phyloP scores from a whole-genome alignment of 2,888 invertebrate genomes.

The Merodon equestris region DNA sequence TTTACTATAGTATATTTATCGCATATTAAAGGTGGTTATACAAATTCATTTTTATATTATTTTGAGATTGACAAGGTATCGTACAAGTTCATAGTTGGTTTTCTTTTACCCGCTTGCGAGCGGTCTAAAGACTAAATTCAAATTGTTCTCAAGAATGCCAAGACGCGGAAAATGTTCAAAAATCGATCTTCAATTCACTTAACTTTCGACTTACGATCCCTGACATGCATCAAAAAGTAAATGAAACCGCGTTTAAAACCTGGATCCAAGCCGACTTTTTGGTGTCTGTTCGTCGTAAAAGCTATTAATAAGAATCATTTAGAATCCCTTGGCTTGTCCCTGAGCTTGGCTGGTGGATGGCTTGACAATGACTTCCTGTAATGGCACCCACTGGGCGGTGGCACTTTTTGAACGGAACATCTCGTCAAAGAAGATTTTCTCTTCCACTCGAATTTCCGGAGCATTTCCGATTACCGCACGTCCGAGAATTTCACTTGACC shows the following conservation, averaged over 20 bases:
- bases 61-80: slow-evolving; percentile 13
- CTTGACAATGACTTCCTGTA: slow-evolving; percentile 77
- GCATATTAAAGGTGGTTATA: too few relatives aligned
- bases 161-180: too few relatives aligned
- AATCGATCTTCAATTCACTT: too few relatives aligned
- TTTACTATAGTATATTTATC: slow-evolving; percentile 42
- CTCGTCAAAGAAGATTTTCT: slow-evolving; percentile 81
- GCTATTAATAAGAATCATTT: neutral
- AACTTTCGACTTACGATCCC: too few relatives aligned
- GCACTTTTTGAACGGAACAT: slow-evolving; percentile 81
- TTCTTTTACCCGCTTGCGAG: too few relatives aligned
- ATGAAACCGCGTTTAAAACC: slow-evolving; percentile 11
- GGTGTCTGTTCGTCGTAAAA: too few relatives aligned
- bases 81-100: neutral
- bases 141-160: too few relatives aligned
- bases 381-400: slow-evolving; percentile 82
- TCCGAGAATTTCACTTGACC: slow-evolving; percentile 81
- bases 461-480: slow-evolving; percentile 80
- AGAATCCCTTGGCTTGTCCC: slow-evolving; percentile 42
- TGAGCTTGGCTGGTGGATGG: slow-evolving; percentile 33
- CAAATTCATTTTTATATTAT: slow-evolving; percentile 7
- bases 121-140: too few relatives aligned
- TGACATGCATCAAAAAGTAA: too few relatives aligned
- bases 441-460: slow-evolving; percentile 77
- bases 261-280: too few relatives aligned